Evolutionary conservation across 1,140 invertebrate genomes (phyloP).

Genomic region (Euborellia annulipes): DNA sequence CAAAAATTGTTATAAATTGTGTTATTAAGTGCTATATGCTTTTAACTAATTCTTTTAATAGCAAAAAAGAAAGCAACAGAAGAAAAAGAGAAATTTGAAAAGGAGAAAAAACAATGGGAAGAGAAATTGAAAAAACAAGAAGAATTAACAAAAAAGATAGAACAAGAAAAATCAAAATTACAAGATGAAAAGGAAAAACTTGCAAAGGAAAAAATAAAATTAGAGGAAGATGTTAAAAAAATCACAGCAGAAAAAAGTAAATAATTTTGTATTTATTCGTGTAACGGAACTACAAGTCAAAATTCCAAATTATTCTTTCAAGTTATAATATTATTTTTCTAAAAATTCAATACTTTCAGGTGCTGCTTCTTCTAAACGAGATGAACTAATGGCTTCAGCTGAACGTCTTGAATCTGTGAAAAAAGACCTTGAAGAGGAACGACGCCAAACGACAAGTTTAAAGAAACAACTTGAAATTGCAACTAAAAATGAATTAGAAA

Average conservation of each 20-base stretch:
- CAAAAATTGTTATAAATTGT: too few species aligned
- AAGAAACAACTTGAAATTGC: slow-evolving; percentile 17
- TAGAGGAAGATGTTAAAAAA: slow-evolving; percentile 31
- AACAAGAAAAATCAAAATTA: slow-evolving; percentile 30
- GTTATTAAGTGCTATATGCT: too few species aligned
- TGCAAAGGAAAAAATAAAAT: slow-evolving; percentile 25
- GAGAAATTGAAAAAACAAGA: slow-evolving; percentile 12
- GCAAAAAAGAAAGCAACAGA: slow-evolving; percentile 14
- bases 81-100: slow-evolving; percentile 13
- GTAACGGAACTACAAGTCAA: too few species aligned
- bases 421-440: slow-evolving; percentile 34
- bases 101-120: slow-evolving; percentile 19
- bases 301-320: slow-evolving; percentile 19
- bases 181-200: slow-evolving; percentile 29
- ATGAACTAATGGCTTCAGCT: slow-evolving; percentile 4
- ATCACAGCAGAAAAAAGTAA: slow-evolving; percentile 26
- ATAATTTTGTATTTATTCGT: too few species aligned
- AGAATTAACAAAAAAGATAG: slow-evolving; percentile 21
- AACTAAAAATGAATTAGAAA: slow-evolving; percentile 29
- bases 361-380: slow-evolving; percentile 4
- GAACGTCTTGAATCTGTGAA: slow-evolving; percentile 33
- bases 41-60: slow-evolving; percentile 1
- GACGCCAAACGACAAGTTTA: slow-evolving; percentile 13
- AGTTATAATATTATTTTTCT: background rate
- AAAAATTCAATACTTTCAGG: slow-evolving; percentile 4